Percentiles rank a stretch among this genome's conserved stretches.
phyloP scores from a whole-genome alignment of 2,797 vertebrate species.

The Cercopithecus petaurista region DNA sequence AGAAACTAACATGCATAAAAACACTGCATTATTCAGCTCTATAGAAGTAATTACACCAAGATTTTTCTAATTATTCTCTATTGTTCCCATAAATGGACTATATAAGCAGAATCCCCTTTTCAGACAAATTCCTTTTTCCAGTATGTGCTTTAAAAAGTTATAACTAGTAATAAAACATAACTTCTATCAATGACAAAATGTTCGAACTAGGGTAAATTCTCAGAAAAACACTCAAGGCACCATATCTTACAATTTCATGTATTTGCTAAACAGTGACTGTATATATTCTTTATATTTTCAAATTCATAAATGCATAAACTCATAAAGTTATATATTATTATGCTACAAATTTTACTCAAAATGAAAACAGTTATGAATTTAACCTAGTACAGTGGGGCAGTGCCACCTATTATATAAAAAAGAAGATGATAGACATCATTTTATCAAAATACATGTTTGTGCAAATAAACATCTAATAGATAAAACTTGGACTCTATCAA shows the following conservation, averaged over 20 bases:
- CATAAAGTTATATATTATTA: not conserved
- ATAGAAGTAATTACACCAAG: constrained; percentile 10
- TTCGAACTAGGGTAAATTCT: not conserved
- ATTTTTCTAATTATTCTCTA: constrained; percentile 48
- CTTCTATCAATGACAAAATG: not conserved
- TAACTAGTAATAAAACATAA: not conserved
- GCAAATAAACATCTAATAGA: not conserved
- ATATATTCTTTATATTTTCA: not conserved
- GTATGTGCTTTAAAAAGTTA: not conserved
- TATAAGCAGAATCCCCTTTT: not conserved
- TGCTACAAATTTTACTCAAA: not conserved
- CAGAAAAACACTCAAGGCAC: not conserved
- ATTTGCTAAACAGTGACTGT: not conserved
- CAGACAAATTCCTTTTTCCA: not conserved
- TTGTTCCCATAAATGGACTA: constrained; percentile 9
- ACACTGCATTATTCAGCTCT: not conserved
- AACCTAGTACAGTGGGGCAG: not conserved
- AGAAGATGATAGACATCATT: not conserved
- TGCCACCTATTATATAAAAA: not conserved
- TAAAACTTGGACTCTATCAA: not conserved
- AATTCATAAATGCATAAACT: not conserved
- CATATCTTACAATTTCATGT: not conserved
- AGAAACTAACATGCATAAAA: constrained; percentile 7
- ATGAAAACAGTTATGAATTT: not conserved
- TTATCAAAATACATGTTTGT: not conserved